phyloP scores from a whole-genome alignment of 2,797 vertebrate genomes.

The Cottoperca gobio region DNA sequence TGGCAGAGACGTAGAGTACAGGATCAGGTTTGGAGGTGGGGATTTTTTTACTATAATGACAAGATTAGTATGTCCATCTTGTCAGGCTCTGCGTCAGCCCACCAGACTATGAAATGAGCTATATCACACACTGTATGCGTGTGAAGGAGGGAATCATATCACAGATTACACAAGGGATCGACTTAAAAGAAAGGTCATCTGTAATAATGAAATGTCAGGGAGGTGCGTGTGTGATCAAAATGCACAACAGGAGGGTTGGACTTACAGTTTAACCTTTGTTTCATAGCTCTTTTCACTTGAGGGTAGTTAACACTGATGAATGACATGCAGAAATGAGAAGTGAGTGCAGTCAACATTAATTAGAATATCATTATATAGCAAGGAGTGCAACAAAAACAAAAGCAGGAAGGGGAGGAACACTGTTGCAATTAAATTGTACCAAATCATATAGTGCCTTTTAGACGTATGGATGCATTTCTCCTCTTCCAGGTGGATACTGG shows the following conservation, averaged over 20 bases:
- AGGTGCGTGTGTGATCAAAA: conserved; percentile 38
- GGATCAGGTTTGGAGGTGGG: conserved; percentile 5
- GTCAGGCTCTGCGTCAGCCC: conserved; percentile 9
- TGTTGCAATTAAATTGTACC: background rate
- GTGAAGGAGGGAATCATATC: conserved; percentile 21
- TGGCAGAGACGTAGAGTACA: background rate
- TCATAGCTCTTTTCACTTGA: conserved; percentile 39
- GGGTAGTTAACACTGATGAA: conserved; percentile 18
- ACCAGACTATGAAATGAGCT: conserved; percentile 62
- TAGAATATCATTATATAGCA: background rate
- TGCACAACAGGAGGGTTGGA: conserved; percentile 19
- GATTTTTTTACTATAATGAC: background rate
- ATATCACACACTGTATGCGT: conserved; percentile 16
- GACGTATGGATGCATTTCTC: background rate
- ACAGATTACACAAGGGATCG: conserved; percentile 15
- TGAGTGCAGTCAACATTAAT: conserved; percentile 3
- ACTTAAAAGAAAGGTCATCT: conserved; percentile 44
- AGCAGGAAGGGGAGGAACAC: background rate
- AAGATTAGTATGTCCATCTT: conserved; percentile 45
- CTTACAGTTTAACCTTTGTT: conserved; percentile 19
- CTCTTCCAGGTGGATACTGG: background rate
- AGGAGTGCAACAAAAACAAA: background rate
- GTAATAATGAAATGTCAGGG: conserved; percentile 55
- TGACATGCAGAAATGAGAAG: background rate
- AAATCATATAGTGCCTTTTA: background rate